Percentiles rank a stretch among this genome's conserved stretches.
Evolutionary conservation across 2,113 vertebrate genomes (phyloP).

Genomic region (Anolis carolinensis): DNA sequence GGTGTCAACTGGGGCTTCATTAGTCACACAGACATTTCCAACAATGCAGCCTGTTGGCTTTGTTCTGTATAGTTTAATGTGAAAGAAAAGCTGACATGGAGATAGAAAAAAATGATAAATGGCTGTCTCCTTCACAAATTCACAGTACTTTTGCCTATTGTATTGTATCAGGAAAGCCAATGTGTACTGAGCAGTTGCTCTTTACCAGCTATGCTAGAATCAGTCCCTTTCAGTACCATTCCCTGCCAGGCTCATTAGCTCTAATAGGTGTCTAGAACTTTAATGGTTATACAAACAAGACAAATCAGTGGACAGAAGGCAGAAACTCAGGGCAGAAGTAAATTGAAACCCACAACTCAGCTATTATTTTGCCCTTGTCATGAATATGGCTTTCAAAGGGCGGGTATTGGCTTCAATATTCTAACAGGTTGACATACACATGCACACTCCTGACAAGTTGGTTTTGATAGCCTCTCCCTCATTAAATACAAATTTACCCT

Average conservation of each 20-base stretch:
- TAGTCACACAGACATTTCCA: slow-evolving; percentile 14
- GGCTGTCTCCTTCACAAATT: slow-evolving; percentile 14
- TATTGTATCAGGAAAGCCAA: slow-evolving; percentile 42
- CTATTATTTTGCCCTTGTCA: neutral
- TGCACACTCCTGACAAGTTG: neutral
- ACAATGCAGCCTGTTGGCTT: neutral
- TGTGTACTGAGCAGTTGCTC: slow-evolving; percentile 47
- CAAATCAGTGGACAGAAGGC: neutral
- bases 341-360: neutral
- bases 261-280: neutral
- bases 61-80: neutral
- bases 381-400: neutral
- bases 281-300: neutral
- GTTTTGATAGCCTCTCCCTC: neutral
- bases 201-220: neutral
- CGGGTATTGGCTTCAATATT: neutral
- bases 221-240: neutral
- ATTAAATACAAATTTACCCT: neutral
- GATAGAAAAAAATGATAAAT: neutral
- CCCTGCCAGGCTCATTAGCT: neutral
- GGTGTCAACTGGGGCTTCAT: slow-evolving; percentile 15
- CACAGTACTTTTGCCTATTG: slow-evolving; percentile 35
- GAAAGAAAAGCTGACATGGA: slow-evolving; percentile 3
- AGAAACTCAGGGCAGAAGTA: neutral
- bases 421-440: neutral